Percentiles rank a stretch among this genome's conserved stretches.
phyloP scores from a whole-genome alignment of 2,888 invertebrate genomes.

The Oasisia sp. region DNA sequence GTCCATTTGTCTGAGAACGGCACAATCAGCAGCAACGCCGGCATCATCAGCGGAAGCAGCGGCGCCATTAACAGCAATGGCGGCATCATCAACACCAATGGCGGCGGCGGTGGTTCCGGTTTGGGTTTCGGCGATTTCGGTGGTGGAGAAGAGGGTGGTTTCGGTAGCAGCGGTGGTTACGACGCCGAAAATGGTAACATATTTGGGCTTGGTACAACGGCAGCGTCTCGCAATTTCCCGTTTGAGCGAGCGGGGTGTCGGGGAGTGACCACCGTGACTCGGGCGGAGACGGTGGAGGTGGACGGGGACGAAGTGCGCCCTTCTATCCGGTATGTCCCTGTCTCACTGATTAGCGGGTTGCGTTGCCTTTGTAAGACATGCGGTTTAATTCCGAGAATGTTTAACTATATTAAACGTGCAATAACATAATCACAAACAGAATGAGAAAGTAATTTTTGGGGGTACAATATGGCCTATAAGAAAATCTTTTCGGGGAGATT shows the following conservation, averaged over 20 bases:
- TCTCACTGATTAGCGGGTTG: neutral
- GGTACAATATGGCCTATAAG: neutral
- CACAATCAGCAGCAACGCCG: neutral
- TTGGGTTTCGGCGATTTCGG: neutral
- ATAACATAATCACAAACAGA: neutral
- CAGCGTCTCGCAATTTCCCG: neutral
- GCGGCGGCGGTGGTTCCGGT: neutral
- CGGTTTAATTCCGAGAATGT: neutral
- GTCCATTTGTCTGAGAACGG: neutral
- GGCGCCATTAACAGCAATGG: too few species aligned
- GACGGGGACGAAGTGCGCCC: neutral
- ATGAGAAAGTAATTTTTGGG: neutral
- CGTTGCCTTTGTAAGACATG: neutral
- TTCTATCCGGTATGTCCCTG: neutral
- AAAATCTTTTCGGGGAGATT: neutral
- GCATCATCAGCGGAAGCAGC: neutral
- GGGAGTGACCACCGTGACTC: neutral
- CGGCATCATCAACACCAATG: too few species aligned
- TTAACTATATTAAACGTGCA: neutral
- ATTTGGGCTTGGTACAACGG: neutral
- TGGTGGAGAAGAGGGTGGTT: neutral
- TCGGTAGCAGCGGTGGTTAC: neutral
- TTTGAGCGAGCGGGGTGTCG: neutral
- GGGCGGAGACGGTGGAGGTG: neutral
- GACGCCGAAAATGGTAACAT: neutral